Evolutionary conservation across 1,140 invertebrate species (phyloP).

Genomic region (Lasioglossum albipes): DNA sequence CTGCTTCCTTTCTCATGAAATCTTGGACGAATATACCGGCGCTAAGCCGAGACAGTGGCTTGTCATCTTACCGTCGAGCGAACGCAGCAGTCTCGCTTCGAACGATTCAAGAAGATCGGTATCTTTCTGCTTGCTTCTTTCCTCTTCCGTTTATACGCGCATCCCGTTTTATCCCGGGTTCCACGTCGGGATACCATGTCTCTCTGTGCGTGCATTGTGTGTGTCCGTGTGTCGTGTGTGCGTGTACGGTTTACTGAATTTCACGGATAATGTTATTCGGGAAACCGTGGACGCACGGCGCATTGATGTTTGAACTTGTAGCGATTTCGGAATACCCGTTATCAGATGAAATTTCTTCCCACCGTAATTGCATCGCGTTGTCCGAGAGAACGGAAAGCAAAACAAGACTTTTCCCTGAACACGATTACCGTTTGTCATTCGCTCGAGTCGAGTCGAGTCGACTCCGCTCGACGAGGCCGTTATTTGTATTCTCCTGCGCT

Average conservation of each 20-base stretch:
- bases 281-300: background rate
- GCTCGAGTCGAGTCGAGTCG: no score
- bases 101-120: background rate
- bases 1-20: slow-evolving; percentile 62
- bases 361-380: background rate
- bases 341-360: background rate
- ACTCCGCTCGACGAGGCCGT: background rate
- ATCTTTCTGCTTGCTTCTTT: background rate
- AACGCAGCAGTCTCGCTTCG: background rate
- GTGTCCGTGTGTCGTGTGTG: no score
- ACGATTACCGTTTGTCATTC: background rate
- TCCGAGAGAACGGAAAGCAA: background rate
- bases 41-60: slow-evolving; percentile 24
- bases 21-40: slow-evolving; percentile 45
- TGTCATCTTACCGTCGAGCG: slow-evolving; percentile 15
- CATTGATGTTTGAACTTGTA: slow-evolving; percentile 8
- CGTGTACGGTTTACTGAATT: background rate
- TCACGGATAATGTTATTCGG: background rate
- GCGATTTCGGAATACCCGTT: slow-evolving; percentile 14
- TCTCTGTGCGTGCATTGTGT: no score
- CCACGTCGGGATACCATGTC: no score
- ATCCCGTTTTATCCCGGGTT: background rate
- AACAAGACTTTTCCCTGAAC: background rate
- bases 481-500: slow-evolving; percentile 10
- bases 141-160: background rate